These are phyloP conservation scores for Holocentrus rufus DNA, from an alignment of 2,797 vertebrate species.

Conservation along the genomic window DNA sequence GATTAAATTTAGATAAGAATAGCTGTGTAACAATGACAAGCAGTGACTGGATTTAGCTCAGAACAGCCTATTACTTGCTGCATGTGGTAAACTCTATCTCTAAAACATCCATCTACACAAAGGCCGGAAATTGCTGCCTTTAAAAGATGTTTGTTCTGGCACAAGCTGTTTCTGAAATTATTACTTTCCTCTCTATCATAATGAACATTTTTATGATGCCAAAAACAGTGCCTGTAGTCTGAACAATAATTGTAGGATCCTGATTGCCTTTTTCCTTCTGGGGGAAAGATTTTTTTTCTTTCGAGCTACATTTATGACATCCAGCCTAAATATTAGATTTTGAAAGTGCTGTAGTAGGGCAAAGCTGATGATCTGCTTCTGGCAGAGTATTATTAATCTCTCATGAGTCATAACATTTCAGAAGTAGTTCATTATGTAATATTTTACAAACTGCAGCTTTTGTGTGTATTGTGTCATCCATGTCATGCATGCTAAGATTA, in stretches of 20 bases:
- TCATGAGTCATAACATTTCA: background rate
- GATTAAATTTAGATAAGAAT: background rate
- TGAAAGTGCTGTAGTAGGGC: background rate
- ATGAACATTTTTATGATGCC: background rate
- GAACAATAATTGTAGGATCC: background rate
- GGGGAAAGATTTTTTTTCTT: background rate
- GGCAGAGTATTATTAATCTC: background rate
- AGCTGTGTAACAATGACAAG: background rate
- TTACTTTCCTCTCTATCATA: background rate
- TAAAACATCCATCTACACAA: background rate
- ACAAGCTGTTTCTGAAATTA: background rate
- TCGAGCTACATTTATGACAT: background rate
- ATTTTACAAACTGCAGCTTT: slow-evolving; percentile 7
- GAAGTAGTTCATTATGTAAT: background rate
- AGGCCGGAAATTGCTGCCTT: slow-evolving; percentile 1
- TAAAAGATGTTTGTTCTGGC: slow-evolving; percentile 3
- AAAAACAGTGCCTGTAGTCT: background rate
- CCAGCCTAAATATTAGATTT: background rate
- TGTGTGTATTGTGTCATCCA: background rate
- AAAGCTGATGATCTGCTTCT: background rate
- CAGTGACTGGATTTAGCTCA: background rate
- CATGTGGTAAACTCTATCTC: background rate
- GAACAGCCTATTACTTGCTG: background rate
- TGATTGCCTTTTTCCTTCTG: background rate
- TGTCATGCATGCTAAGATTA: background rate